Evolutionary conservation across 2,888 invertebrate species (phyloP).

Genomic region (Slavum lentiscoides): DNA sequence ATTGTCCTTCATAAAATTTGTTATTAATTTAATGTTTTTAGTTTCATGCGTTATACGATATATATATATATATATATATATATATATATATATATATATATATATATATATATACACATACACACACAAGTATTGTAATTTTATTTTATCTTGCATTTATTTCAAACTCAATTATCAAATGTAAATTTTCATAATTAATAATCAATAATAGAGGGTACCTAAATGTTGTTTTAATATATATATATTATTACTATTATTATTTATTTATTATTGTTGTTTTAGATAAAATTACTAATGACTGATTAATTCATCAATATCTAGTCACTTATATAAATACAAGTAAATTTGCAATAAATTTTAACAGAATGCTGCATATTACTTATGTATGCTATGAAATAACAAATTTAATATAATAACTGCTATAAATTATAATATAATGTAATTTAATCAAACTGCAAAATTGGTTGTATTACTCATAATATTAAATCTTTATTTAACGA

Average conservation of each 20-base stretch:
- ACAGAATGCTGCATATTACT: background rate
- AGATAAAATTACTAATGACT: slow-evolving; percentile 38
- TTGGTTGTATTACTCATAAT: slow-evolving; percentile 38
- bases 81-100: too few relatives aligned
- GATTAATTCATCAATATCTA: slow-evolving; percentile 45
- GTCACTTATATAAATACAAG: slow-evolving; percentile 34
- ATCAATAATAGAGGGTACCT: background rate
- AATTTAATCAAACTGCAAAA: slow-evolving; percentile 39
- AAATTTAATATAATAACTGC: slow-evolving; percentile 35
- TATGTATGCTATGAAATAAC: slow-evolving; percentile 14
- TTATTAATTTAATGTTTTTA: too few relatives aligned
- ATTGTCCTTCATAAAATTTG: too few relatives aligned
- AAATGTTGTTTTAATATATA: background rate
- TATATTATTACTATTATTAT: background rate
- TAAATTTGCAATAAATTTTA: slow-evolving; percentile 23
- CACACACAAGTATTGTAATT: background rate
- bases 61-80: too few relatives aligned
- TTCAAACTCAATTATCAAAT: slow-evolving; percentile 9
- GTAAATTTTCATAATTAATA: background rate
- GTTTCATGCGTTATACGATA: too few relatives aligned
- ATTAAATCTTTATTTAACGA: slow-evolving; percentile 30
- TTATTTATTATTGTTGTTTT: slow-evolving; percentile 19
- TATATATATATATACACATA: too few relatives aligned
- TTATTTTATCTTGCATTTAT: slow-evolving; percentile 14
- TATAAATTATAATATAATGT: slow-evolving; percentile 21